Base-by-base conservation (phyloP, 2,113 vertebrate species). In the Cyanoliseus patagonus region DNA sequence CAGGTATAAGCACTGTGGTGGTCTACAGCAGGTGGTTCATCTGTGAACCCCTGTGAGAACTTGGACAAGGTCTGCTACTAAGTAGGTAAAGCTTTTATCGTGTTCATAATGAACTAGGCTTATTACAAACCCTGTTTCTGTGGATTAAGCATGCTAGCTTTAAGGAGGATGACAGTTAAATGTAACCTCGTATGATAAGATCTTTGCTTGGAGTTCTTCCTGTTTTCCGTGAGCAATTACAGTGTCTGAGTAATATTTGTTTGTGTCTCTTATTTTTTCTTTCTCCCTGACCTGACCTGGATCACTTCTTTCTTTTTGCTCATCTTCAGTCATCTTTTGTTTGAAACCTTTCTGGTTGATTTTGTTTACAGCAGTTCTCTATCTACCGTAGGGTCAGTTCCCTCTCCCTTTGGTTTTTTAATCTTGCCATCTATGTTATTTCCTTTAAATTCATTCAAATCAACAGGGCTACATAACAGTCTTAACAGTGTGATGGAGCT, bases 81-180 rank as follows among this genome's bases (percentile, higher is more conserved):
- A 73, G 49, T 76, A 72, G 44, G 46, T 94, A 78, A 87, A 84
- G 57, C 28, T 76, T 82, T 4, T 73, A 15, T 53, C 3, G 3
- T 30, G 35, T 94, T 79, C 61, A 5, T 79, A 57, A 83, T 52
- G 67, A 92, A 27, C 35, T 28, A 62, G 57, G 13, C 28, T 67
- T 79, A 69, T 79, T 91, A 70, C 37, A 90, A 80, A 42, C 41
- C 31, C 24, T 25, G 10, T 66, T 79, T 62, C 81, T 90, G 35
- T 87, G 75, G 46, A 67, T 85, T 93, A 83, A n/a, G 20, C 39
- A 24, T 93, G 66, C 62, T 66, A 20, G 41, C 44, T 90, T 77
- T 91, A 78, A 95, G 70, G 55, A 90, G 31, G 41, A 77, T 89
- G 51, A 35, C 81, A 91, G 52, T 83, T 82, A 82, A 75, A 68